These are phyloP conservation scores for Albula glossodonta DNA, from an alignment of 2,113 vertebrate species.

Conservation along the genomic window DNA sequence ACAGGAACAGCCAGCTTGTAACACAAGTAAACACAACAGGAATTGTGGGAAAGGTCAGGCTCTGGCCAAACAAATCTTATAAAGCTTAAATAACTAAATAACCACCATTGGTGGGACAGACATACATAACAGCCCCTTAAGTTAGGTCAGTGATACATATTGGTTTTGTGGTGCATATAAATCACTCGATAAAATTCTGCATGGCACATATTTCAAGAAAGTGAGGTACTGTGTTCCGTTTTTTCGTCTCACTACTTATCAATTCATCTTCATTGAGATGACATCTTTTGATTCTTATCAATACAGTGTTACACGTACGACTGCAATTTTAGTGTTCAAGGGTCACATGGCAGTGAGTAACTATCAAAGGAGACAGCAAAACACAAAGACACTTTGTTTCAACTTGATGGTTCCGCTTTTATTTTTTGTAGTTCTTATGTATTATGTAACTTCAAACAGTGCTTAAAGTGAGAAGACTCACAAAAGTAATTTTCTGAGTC, in stretches of 20 bases:
- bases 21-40: constrained; percentile 18
- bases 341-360: background rate
- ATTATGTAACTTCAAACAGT: background rate
- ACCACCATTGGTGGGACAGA: background rate
- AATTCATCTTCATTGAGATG: background rate
- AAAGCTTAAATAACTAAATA: background rate
- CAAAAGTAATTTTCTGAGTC: too few relatives aligned
- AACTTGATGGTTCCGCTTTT: background rate
- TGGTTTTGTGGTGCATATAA: background rate
- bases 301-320: background rate
- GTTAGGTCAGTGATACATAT: background rate
- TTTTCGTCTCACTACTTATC: background rate
- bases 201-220: background rate
- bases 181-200: background rate
- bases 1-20: constrained; percentile 31
- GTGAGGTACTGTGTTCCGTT: background rate
- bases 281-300: background rate
- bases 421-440: background rate
- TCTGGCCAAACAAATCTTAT: background rate
- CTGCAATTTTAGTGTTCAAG: background rate
- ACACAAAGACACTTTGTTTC: constrained; percentile 1
- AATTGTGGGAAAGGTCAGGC: background rate
- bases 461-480: background rate
- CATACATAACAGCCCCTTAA: background rate
- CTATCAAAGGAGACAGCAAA: background rate